phyloP scores from a whole-genome alignment of 2,113 vertebrate species.

The Thymallus thymallus region DNA sequence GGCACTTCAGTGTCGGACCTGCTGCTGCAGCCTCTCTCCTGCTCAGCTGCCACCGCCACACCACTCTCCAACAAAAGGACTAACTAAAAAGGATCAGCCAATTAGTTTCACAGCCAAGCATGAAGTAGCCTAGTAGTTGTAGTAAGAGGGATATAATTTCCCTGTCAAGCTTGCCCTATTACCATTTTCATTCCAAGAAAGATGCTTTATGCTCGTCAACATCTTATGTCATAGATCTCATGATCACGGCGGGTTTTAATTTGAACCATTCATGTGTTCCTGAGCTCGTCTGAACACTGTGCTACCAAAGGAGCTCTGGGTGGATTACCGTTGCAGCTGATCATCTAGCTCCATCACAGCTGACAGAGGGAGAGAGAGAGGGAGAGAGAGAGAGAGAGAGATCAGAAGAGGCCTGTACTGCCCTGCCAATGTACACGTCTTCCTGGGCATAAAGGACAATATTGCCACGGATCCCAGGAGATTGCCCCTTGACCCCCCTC shows the following conservation, averaged over 20 bases:
- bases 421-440: too few species aligned
- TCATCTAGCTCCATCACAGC: conserved; percentile 41
- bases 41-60: conserved; percentile 54
- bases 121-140: too few species aligned
- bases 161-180: conserved; percentile 43
- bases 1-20: conserved; percentile 54
- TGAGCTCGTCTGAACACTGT: conserved; percentile 27
- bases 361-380: conserved; percentile 16
- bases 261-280: background rate
- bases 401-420: too few species aligned
- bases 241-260: conserved; percentile 43
- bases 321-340: conserved; percentile 61
- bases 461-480: background rate
- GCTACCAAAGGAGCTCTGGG: conserved; percentile 38
- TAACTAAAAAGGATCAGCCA: background rate
- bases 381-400: too few species aligned
- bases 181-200: conserved; percentile 13
- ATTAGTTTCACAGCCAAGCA: conserved; percentile 4
- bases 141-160: too few species aligned
- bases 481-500: background rate
- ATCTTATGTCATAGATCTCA: conserved; percentile 57
- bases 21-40: conserved; percentile 41
- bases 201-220: conserved; percentile 45
- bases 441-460: background rate
- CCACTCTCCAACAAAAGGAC: background rate